phyloP scores from a whole-genome alignment of 2,797 vertebrate species.

The Zenarchopterus dispar region DNA sequence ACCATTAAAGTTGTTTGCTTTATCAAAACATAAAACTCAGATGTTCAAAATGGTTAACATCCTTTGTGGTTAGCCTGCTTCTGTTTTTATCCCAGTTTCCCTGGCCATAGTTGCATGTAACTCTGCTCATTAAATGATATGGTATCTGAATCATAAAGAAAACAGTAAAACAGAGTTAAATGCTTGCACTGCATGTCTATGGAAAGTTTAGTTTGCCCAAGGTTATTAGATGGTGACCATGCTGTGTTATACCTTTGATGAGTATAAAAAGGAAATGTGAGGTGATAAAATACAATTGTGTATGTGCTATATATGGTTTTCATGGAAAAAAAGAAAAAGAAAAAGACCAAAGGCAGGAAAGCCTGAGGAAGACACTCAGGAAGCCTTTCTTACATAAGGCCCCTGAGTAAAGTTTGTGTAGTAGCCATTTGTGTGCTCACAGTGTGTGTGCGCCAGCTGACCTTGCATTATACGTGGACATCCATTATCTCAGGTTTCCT shows the following conservation, averaged over 20 bases:
- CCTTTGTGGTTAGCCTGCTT: background rate
- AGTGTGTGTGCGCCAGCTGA: slow-evolving; percentile 60
- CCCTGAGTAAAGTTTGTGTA: slow-evolving; percentile 13
- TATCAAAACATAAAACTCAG: background rate
- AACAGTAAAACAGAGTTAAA: background rate
- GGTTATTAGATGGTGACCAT: slow-evolving; percentile 29
- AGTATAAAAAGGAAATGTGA: slow-evolving; percentile 43
- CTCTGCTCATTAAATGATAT: background rate
- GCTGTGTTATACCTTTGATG: slow-evolving; percentile 45
- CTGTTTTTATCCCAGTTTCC: background rate
- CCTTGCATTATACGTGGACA: slow-evolving; percentile 66
- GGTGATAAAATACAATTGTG: slow-evolving; percentile 36
- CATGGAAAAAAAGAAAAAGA: background rate
- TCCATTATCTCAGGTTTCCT: slow-evolving; percentile 81
- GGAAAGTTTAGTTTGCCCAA: slow-evolving; percentile 24
- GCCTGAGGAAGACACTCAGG: slow-evolving; percentile 59
- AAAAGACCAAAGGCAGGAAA: slow-evolving; percentile 47
- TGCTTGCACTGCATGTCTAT: slow-evolving; percentile 30
- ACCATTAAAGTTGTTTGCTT: background rate
- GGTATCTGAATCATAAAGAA: background rate
- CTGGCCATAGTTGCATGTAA: background rate
- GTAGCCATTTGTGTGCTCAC: slow-evolving; percentile 33
- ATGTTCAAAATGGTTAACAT: background rate
- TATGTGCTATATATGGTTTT: slow-evolving; percentile 10
- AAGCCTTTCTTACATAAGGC: slow-evolving; percentile 67